Conservation (phyloP, 2,113 vertebrate species). For the Lipotes vexillifer region DNA sequence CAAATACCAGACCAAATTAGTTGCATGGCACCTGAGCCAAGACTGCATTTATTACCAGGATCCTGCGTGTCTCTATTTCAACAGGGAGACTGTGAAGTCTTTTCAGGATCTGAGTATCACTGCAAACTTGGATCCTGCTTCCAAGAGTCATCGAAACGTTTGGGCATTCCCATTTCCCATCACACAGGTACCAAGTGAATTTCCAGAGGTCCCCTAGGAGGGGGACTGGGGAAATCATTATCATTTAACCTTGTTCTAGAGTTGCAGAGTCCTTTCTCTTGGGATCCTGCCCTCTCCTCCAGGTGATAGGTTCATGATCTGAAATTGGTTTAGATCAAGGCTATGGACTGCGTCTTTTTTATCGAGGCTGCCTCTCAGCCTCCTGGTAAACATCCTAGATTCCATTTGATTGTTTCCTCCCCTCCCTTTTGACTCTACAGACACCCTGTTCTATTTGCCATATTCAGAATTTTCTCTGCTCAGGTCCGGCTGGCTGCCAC, state of each 20-base stretch:
- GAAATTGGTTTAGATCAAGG: background rate
- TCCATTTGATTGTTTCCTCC: background rate
- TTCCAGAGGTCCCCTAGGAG: background rate
- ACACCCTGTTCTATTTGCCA: background rate
- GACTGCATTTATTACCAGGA: background rate
- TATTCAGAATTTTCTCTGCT: background rate
- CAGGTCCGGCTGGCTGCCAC: background rate
- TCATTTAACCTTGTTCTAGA: background rate
- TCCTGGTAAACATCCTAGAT: background rate
- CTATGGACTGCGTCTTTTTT: background rate
- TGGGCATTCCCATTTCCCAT: background rate
- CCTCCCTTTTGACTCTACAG: background rate
- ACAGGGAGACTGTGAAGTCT: background rate
- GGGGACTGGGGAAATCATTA: no score
- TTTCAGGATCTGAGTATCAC: background rate
- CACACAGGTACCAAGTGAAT: background rate
- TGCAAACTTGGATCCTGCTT: background rate
- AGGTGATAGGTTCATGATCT: background rate
- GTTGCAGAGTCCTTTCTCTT: background rate
- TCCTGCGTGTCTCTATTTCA: background rate
- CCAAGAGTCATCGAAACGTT: background rate
- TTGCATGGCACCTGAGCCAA: background rate
- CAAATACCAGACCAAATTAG: background rate
- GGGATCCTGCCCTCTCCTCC: no score
- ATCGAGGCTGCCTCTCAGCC: background rate